Conservation (phyloP, 64 coral and sea anemone genomes). For the Montipora cactus region DNA sequence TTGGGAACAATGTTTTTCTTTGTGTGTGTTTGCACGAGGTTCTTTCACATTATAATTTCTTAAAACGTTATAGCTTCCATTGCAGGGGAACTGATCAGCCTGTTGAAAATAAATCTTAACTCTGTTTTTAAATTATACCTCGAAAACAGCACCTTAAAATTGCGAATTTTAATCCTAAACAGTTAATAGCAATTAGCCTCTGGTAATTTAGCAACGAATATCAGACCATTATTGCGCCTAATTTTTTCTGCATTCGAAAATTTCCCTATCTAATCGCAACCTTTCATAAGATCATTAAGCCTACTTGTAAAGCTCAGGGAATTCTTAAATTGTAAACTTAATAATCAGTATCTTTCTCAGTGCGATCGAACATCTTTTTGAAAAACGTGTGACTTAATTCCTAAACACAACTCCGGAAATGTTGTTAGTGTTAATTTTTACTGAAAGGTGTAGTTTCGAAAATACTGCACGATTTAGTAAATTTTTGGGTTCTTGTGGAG, state of each 20-base stretch:
- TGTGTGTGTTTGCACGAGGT: constrained; percentile 54
- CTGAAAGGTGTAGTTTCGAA: not conserved
- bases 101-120: not conserved
- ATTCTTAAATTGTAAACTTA: too few relatives aligned
- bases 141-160: not conserved
- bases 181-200: not conserved
- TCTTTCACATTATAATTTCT: not conserved
- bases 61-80: not conserved
- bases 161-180: not conserved
- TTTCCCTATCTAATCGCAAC: not conserved
- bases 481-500: not conserved
- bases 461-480: not conserved
- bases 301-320: too few relatives aligned
- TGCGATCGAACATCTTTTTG: not conserved
- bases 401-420: not conserved
- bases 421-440: not conserved
- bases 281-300: not conserved
- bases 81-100: not conserved
- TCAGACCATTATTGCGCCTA: not conserved
- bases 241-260: not conserved
- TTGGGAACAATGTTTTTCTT: constrained; percentile 34
- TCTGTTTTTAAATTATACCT: too few relatives aligned
- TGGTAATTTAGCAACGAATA: not conserved
- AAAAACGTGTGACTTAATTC: not conserved
- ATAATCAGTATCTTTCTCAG: not conserved